Percentiles rank a stretch among this genome's conserved stretches.
Evolutionary conservation across 2,113 vertebrate species (phyloP).

Genomic region (Cichladusa arquata): DNA sequence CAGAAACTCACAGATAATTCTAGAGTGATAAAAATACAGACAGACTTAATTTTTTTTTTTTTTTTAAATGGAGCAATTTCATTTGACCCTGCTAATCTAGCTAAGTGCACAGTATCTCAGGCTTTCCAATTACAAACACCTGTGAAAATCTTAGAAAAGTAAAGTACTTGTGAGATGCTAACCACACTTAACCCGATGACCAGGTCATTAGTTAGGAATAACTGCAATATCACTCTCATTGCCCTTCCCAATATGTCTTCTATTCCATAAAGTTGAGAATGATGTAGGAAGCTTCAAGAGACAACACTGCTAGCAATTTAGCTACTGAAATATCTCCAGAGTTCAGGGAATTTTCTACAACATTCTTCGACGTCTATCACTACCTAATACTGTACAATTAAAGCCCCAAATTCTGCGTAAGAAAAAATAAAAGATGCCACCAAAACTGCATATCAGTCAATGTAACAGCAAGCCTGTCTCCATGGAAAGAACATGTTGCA

Average conservation of each 20-base stretch:
- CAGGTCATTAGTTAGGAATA: not conserved
- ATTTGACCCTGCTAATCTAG: not conserved
- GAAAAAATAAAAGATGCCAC: not conserved
- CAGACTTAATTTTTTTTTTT: not conserved
- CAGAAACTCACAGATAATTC: not conserved
- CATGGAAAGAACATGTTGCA: not conserved
- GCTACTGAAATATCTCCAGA: not conserved
- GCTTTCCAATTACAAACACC: not conserved
- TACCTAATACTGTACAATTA: not conserved
- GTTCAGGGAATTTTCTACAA: not conserved
- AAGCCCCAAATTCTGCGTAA: not conserved
- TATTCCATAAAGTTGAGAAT: not conserved
- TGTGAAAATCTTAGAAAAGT: not conserved
- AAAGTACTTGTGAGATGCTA: not conserved
- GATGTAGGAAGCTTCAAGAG: not conserved
- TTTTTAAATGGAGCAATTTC: not conserved
- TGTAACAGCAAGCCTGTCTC: not conserved
- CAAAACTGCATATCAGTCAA: not conserved
- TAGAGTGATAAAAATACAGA: not conserved
- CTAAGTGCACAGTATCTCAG: not conserved
- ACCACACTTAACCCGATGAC: not conserved
- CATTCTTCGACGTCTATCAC: not conserved
- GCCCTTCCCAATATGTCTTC: not conserved
- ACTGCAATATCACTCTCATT: not conserved
- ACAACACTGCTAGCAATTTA: not conserved